phyloP scores from a whole-genome alignment of 2,888 invertebrate species.

The Drosophila monieri region DNA sequence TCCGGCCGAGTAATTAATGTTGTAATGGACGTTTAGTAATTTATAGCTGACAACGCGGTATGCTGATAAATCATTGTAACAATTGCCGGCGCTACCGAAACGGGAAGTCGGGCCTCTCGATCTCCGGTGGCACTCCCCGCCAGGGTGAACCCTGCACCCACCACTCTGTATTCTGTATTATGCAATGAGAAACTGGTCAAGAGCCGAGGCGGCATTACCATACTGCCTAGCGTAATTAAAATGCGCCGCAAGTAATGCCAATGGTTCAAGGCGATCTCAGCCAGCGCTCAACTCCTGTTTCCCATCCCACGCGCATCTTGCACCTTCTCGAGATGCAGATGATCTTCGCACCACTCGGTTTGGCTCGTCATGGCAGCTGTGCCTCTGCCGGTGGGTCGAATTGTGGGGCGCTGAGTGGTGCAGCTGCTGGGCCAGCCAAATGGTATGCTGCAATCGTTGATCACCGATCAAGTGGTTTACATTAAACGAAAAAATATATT shows the following conservation, averaged over 20 bases:
- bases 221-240: constrained; percentile 57
- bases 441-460: constrained; percentile 51
- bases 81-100: constrained; percentile 68
- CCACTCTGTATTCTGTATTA: constrained; percentile 34
- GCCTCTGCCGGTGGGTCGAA: constrained; percentile 18
- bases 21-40: constrained; percentile 47
- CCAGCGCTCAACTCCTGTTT: constrained; percentile 38
- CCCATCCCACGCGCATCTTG: constrained; percentile 16
- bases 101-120: constrained; percentile 44
- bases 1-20: constrained; percentile 41
- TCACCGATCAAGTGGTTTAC: constrained; percentile 47
- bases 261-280: constrained; percentile 67
- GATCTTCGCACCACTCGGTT: constrained; percentile 21
- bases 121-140: constrained; percentile 25
- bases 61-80: constrained; percentile 68
- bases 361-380: constrained; percentile 53
- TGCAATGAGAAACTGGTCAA: constrained; percentile 53
- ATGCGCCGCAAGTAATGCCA: constrained; percentile 57
- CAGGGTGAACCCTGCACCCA: constrained; percentile 6
- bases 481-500: neutral
- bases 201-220: constrained; percentile 18
- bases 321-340: constrained; percentile 44
- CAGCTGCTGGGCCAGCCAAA: constrained; percentile 34
- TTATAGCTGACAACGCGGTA: constrained; percentile 39
- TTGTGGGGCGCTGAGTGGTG: constrained; percentile 47